Conservation (phyloP, 2,113 vertebrate species). For the Urocitellus parryii region DNA sequence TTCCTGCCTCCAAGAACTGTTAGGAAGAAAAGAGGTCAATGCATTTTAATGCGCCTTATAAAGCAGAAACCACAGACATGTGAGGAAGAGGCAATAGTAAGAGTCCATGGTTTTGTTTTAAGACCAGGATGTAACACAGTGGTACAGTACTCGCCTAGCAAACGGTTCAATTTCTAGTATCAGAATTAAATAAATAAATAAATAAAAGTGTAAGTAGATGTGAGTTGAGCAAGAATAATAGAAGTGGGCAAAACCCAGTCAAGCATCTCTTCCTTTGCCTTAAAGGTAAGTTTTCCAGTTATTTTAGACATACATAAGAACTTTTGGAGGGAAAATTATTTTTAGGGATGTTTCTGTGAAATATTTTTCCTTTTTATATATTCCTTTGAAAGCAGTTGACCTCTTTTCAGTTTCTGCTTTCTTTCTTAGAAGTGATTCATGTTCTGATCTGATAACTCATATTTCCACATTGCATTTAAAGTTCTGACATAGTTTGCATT, state of each 20-base stretch:
- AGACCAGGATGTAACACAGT: neutral
- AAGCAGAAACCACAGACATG: neutral
- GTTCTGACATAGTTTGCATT: constrained; percentile 59
- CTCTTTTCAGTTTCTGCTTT: constrained; percentile 66
- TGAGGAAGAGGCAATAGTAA: neutral
- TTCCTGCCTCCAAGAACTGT: neutral
- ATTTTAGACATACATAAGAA: neutral
- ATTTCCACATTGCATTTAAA: constrained; percentile 38
- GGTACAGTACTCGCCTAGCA: neutral
- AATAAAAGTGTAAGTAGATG: neutral
- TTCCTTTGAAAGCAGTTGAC: constrained; percentile 58
- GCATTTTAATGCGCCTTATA: neutral
- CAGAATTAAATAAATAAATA: neutral
- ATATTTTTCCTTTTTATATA: constrained; percentile 32
- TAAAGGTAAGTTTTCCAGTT: neutral
- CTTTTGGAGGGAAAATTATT: constrained; percentile 35
- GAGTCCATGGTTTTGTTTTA: neutral
- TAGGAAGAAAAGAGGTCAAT: neutral
- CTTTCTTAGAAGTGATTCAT: constrained; percentile 56
- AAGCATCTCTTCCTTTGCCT: neutral
- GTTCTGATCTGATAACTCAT: constrained; percentile 35
- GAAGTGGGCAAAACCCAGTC: neutral
- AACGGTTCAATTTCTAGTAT: neutral
- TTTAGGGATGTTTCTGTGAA: constrained; percentile 55
- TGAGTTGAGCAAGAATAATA: neutral